These are phyloP conservation scores for Mesopsocus fuscifrons DNA, from an alignment of 2,888 invertebrate genomes.

Conservation along the genomic window DNA sequence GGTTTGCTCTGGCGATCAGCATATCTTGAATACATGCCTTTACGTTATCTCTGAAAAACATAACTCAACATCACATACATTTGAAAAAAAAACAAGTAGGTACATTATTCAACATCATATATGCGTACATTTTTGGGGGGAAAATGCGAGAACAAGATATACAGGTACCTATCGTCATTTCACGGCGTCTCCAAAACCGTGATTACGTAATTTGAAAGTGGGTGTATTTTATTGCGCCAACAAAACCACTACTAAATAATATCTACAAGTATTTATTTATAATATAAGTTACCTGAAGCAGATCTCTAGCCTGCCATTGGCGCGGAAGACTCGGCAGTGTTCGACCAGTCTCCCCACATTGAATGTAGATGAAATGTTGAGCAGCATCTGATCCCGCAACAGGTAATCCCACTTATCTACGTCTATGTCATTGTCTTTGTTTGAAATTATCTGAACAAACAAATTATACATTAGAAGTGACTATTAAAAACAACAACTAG, in stretches of 20 bases:
- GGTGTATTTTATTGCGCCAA: too few relatives aligned
- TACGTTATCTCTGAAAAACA: conserved; percentile 28
- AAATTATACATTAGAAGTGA: conserved; percentile 8
- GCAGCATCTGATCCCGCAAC: conserved; percentile 32
- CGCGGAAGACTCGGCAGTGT: conserved; percentile 23
- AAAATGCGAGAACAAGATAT: too few relatives aligned
- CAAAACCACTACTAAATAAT: too few relatives aligned
- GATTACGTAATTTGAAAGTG: too few relatives aligned
- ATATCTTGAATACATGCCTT: conserved; percentile 27
- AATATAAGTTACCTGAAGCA: conserved; percentile 16
- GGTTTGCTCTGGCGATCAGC: conserved; percentile 26
- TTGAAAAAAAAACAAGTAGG: conserved; percentile 12
- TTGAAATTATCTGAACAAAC: conserved; percentile 32
- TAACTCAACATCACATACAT: too few relatives aligned
- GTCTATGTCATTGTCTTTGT: conserved; percentile 36
- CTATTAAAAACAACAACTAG: conserved; percentile 11
- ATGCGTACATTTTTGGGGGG: too few relatives aligned
- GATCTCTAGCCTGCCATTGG: conserved; percentile 9
- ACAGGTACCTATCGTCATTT: too few relatives aligned
- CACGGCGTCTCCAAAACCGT: too few relatives aligned
- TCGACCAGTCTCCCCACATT: conserved; percentile 27
- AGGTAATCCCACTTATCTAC: conserved; percentile 52
- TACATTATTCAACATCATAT: conserved; percentile 21
- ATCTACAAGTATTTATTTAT: too few relatives aligned
- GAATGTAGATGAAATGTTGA: conserved; percentile 28